Evolutionary conservation across 2,888 invertebrate genomes (phyloP).

Genomic region (Caenorhabditis wallacei): DNA sequence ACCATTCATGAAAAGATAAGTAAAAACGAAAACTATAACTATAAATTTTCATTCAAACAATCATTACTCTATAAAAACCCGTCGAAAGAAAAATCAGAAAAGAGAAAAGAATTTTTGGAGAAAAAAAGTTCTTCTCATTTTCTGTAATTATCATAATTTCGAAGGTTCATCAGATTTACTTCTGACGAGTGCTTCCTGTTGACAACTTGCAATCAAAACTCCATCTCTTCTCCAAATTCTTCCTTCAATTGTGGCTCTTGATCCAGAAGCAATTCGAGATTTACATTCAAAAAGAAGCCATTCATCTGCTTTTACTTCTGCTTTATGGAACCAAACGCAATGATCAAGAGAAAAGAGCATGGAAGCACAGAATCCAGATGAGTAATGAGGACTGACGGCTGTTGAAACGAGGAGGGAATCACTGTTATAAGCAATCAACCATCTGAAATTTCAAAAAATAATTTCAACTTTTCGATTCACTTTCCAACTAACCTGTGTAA

Average conservation of each 20-base stretch:
- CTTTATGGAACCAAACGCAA: constrained; percentile 77
- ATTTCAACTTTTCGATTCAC: too few species aligned
- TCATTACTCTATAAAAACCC: neutral
- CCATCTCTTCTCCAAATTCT: constrained; percentile 79
- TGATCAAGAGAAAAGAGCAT: constrained; percentile 81
- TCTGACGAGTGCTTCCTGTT: constrained; percentile 78
- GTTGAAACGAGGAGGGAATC: constrained; percentile 70
- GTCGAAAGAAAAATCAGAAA: neutral
- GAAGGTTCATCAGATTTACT: constrained; percentile 64
- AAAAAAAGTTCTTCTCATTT: neutral
- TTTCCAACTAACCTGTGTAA: constrained; percentile 64
- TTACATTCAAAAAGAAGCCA: constrained; percentile 80
- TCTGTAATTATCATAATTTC: constrained; percentile 13
- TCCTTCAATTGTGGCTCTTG: constrained; percentile 76
- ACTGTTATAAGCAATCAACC: constrained; percentile 68
- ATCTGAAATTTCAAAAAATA: constrained; percentile 48
- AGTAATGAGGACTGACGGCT: constrained; percentile 74
- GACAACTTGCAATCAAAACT: constrained; percentile 73
- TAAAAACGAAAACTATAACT: too few species aligned
- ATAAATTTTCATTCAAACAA: neutral
- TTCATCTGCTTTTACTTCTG: constrained; percentile 76
- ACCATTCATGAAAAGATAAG: too few species aligned
- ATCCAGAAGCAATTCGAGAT: constrained; percentile 73
- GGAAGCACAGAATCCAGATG: constrained; percentile 74
- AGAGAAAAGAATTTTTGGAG: neutral